A percentile compares a stretch with the other conserved stretches of the same genome.
phyloP scores from a whole-genome alignment of 2,113 vertebrate species.

The Albula glossodonta region DNA sequence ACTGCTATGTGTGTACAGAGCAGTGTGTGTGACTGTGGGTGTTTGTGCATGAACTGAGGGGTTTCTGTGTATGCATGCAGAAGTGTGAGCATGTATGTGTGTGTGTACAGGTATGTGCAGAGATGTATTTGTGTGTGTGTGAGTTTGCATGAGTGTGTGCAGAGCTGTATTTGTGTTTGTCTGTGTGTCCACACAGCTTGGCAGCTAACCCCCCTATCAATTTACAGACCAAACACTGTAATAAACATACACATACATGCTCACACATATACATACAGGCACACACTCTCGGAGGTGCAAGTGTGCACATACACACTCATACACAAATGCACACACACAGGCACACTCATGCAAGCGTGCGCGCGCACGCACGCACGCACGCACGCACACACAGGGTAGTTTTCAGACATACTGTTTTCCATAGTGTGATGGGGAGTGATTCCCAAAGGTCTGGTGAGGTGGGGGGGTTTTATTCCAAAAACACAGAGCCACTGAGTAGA shows the following conservation, averaged over 20 bases:
- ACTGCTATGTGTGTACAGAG: background rate
- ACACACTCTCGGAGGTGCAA: too few relatives aligned
- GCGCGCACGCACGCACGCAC: slow-evolving; percentile 46
- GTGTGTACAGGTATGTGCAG: slow-evolving; percentile 2
- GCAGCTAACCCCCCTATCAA: too few relatives aligned
- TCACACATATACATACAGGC: too few relatives aligned
- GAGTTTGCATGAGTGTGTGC: too few relatives aligned
- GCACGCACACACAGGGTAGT: background rate
- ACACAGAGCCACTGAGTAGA: background rate
- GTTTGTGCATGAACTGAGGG: background rate
- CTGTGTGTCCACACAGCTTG: too few relatives aligned
- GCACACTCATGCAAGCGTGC: slow-evolving; percentile 30
- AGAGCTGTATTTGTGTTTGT: too few relatives aligned
- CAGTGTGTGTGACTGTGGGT: background rate
- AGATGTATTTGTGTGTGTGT: background rate
- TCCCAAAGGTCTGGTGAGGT: too few relatives aligned
- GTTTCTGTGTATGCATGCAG: background rate
- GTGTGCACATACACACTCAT: too few relatives aligned
- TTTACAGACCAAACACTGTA: too few relatives aligned
- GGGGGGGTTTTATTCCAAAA: background rate
- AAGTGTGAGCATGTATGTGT: background rate
- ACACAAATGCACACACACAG: slow-evolving; percentile 48
- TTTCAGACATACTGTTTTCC: too few relatives aligned
- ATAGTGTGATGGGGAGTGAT: background rate
- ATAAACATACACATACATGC: background rate